Percentiles rank a stretch among this genome's conserved stretches.
Conservation (phyloP, 2,113 vertebrate genomes). For the Acanthochromis polyacanthus region DNA sequence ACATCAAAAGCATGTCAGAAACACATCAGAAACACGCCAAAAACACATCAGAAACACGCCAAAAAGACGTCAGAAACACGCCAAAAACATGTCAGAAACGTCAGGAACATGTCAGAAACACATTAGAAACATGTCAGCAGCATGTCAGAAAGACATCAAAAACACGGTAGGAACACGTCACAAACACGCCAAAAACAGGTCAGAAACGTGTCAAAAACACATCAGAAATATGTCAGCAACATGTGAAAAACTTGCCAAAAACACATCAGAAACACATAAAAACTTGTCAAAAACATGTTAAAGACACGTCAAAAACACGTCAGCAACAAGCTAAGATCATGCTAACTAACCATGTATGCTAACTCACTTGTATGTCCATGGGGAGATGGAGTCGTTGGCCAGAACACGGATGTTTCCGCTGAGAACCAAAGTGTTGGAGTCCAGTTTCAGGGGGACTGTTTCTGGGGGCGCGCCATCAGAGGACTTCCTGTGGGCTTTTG, state of each 20-base stretch:
- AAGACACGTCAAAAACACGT: not conserved
- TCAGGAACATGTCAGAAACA: not conserved
- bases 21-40: too few species aligned
- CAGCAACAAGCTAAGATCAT: too few species aligned
- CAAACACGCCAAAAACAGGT: not conserved
- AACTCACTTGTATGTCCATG: conserved; percentile 83
- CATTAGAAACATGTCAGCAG: accelerated
- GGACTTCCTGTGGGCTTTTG: not conserved
- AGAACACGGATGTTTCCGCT: conserved; percentile 34
- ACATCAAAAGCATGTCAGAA: not conserved
- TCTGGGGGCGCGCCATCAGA: not conserved
- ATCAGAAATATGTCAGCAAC: accelerated
- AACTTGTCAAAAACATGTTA: not conserved
- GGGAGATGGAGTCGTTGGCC: conserved; percentile 80
- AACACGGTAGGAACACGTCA: not conserved
- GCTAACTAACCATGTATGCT: too few species aligned
- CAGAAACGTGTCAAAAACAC: not conserved
- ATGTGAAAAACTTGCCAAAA: not conserved
- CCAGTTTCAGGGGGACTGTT: conserved; percentile 70
- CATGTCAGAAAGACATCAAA: too few species aligned
- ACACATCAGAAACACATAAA: not conserved
- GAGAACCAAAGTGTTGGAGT: conserved; percentile 18
- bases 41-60: too few species aligned
- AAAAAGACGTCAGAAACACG: too few species aligned
- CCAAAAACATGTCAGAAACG: too few species aligned